Evolutionary conservation across 2,888 invertebrate genomes (phyloP).

Genomic region (Mamestra brassicae): DNA sequence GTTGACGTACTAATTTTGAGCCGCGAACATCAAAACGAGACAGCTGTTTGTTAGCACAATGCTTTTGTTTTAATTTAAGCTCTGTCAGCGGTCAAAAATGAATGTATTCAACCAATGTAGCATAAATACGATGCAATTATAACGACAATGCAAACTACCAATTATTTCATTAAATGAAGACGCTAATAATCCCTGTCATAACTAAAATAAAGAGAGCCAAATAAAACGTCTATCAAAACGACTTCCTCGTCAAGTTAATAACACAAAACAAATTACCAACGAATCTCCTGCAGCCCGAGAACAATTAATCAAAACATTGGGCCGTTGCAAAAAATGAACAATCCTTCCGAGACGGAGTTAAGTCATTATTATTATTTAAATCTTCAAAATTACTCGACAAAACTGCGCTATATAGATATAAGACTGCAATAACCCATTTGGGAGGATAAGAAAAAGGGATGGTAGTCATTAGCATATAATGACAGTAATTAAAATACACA

Average conservation of each 20-base stretch:
- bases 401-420: conserved; percentile 87
- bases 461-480: conserved; percentile 92
- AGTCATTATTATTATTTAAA: conserved; percentile 88
- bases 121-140: conserved; percentile 7
- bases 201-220: conserved; percentile 74
- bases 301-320: conserved; percentile 88
- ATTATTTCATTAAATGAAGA: conserved; percentile 11
- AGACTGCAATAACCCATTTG: conserved; percentile 90
- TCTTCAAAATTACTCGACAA: conserved; percentile 85
- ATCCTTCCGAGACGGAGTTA: conserved; percentile 76
- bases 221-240: conserved; percentile 83
- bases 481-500: conserved; percentile 94
- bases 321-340: conserved; percentile 77
- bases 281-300: conserved; percentile 79
- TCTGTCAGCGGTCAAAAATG: conserved; percentile 8
- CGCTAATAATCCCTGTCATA: conserved; percentile 37
- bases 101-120: neutral
- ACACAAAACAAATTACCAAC: conserved; percentile 87
- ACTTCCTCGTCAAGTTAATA: conserved; percentile 88
- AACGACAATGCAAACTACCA: neutral
- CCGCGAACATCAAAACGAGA: conserved; percentile 25
- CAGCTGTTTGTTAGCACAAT: conserved; percentile 30
- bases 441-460: conserved; percentile 91
- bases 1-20: conserved; percentile 57
- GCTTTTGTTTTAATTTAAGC: conserved; percentile 30